Conservation (phyloP, 2,797 vertebrate species). For the Pteropus rufus region DNA sequence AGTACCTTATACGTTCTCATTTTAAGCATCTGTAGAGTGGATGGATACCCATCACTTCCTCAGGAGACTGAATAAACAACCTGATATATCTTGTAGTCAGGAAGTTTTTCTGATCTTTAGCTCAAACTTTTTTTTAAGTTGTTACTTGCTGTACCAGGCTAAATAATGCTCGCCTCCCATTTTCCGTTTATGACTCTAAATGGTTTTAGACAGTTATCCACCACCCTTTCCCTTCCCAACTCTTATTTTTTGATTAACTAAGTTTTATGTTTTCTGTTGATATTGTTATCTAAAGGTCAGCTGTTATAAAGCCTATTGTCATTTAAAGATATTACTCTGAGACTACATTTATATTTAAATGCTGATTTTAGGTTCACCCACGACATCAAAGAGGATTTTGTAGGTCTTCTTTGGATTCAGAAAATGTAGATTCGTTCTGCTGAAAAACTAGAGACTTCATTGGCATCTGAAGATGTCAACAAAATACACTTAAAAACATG, state of each 20-base stretch:
- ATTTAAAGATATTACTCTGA: slow-evolving; percentile 1
- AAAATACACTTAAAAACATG: neutral
- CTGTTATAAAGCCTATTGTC: neutral
- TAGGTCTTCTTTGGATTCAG: neutral
- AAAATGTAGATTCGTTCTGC: slow-evolving; percentile 4
- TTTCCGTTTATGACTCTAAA: slow-evolving; percentile 50
- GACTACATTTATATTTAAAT: slow-evolving; percentile 26
- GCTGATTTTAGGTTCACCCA: neutral
- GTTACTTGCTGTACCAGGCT: slow-evolving; percentile 49
- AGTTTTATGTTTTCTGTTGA: slow-evolving; percentile 29
- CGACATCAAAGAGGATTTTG: slow-evolving; percentile 19
- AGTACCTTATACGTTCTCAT: slow-evolving; percentile 45
- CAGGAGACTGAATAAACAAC: slow-evolving; percentile 42
- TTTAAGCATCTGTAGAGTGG: slow-evolving; percentile 58
- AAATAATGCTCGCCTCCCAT: slow-evolving; percentile 34
- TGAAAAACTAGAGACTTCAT: neutral
- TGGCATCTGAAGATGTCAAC: neutral
- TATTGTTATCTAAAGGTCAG: slow-evolving; percentile 32
- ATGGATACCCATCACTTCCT: slow-evolving; percentile 64
- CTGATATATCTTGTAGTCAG: slow-evolving; percentile 51
- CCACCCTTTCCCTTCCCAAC: neutral
- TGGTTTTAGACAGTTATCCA: neutral
- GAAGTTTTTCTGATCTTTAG: slow-evolving; percentile 58
- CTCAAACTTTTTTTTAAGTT: slow-evolving; percentile 54
- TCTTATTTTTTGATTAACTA: slow-evolving; percentile 35